These are phyloP conservation scores for Ochotona princeps DNA, from an alignment of 2,113 vertebrate species.

Conservation along the genomic window DNA sequence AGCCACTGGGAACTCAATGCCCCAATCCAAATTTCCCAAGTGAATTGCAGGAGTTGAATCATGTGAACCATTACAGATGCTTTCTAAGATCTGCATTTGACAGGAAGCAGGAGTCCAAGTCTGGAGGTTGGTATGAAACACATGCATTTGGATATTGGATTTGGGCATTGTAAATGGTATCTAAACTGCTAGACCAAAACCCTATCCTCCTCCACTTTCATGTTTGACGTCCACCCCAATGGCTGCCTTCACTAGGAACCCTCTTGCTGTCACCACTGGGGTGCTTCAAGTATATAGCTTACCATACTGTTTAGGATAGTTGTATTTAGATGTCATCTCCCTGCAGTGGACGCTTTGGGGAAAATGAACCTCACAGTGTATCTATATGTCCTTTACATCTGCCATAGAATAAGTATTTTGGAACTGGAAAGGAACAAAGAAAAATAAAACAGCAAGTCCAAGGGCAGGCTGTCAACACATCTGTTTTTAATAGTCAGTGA, in stretches of 20 bases:
- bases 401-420: neutral
- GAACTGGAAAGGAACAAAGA: constrained; percentile 7
- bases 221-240: neutral
- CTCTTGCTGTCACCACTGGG: neutral
- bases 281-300: neutral
- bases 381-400: neutral
- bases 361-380: neutral
- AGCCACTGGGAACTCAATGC: too few species aligned
- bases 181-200: too few species aligned
- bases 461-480: neutral
- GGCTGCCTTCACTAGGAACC: neutral
- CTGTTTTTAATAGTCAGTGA: neutral
- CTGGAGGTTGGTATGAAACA: too few species aligned
- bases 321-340: neutral
- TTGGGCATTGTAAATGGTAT: too few species aligned
- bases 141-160: too few species aligned
- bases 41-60: too few species aligned
- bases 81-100: too few species aligned
- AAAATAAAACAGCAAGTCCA: neutral
- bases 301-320: neutral
- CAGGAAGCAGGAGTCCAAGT: too few species aligned
- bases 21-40: too few species aligned
- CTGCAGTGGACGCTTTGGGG: neutral
- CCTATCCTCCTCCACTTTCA: neutral
- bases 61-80: too few species aligned